A percentile compares a stretch with the other conserved stretches of the same genome.
Conservation (phyloP, 2,113 vertebrate species). For the Zosterops hypoxanthus region DNA sequence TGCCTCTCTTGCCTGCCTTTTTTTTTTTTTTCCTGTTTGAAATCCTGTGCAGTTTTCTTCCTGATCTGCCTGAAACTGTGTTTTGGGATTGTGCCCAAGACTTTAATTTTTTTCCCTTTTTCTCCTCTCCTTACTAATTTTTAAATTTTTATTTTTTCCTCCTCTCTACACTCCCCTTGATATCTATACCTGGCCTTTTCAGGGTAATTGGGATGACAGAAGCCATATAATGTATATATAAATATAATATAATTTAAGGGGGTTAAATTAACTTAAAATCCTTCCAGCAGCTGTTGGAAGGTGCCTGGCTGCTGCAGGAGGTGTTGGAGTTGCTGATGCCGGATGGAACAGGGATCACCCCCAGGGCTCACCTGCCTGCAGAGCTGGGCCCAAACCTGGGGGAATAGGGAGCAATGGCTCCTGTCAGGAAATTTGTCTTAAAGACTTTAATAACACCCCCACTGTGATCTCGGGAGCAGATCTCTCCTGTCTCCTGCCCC, state of each 20-base stretch:
- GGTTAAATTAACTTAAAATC: not conserved
- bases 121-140: not conserved
- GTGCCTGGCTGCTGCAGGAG: not conserved
- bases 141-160: not conserved
- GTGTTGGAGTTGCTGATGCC: not conserved
- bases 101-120: accelerated
- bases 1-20: not conserved
- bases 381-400: not conserved
- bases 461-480: accelerated
- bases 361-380: accelerated
- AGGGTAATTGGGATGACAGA: slow-evolving; percentile 7
- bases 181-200: not conserved
- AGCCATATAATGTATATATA: not conserved
- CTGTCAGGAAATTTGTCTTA: not conserved
- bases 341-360: not conserved
- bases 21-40: not conserved
- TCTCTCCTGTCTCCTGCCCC: not conserved
- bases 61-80: not conserved
- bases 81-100: not conserved
- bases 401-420: not conserved
- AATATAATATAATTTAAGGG: not conserved
- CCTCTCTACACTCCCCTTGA: accelerated
- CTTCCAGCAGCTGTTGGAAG: not conserved
- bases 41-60: not conserved
- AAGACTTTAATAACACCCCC: not conserved